phyloP scores from a whole-genome alignment of 2,888 invertebrate genomes.

The Drosophila antonietae region DNA sequence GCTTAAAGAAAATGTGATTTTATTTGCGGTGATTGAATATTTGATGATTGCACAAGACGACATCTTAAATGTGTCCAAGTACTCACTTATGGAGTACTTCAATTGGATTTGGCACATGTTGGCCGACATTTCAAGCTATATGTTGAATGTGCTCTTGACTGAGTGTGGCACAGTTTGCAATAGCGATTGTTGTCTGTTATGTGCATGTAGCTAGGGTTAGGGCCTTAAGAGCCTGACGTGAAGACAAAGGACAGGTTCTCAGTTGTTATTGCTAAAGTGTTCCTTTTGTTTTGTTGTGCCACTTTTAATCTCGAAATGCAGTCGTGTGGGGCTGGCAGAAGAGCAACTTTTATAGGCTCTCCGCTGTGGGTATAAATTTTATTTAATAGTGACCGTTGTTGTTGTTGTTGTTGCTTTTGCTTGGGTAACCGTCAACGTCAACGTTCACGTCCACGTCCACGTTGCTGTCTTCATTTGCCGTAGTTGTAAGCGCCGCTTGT shows the following conservation, averaged over 20 bases:
- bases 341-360: slow-evolving; percentile 42
- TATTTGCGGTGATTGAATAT: slow-evolving; percentile 4
- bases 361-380: slow-evolving; percentile 54
- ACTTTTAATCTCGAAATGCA: slow-evolving; percentile 46
- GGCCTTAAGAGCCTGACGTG: slow-evolving; percentile 19
- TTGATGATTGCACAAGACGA: slow-evolving; percentile 19
- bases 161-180: slow-evolving; percentile 33
- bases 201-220: slow-evolving; percentile 3
- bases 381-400: slow-evolving; percentile 49
- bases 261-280: slow-evolving; percentile 15
- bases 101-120: slow-evolving; percentile 55
- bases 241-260: slow-evolving; percentile 44
- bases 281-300: slow-evolving; percentile 56
- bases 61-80: slow-evolving; percentile 2
- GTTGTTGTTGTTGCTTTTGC: slow-evolving; percentile 41
- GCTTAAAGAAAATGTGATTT: not conserved
- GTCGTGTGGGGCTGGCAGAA: slow-evolving; percentile 49
- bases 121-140: slow-evolving; percentile 15
- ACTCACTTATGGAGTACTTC: slow-evolving; percentile 28
- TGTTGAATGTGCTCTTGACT: not conserved
- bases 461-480: slow-evolving; percentile 57
- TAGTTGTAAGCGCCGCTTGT: slow-evolving; percentile 55
- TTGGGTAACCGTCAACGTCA: slow-evolving; percentile 53
- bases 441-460: slow-evolving; percentile 40
- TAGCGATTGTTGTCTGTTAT: slow-evolving; percentile 9